These are phyloP conservation scores for Lysandra bellargus DNA, from an alignment of 2,888 invertebrate species.

Conservation along the genomic window DNA sequence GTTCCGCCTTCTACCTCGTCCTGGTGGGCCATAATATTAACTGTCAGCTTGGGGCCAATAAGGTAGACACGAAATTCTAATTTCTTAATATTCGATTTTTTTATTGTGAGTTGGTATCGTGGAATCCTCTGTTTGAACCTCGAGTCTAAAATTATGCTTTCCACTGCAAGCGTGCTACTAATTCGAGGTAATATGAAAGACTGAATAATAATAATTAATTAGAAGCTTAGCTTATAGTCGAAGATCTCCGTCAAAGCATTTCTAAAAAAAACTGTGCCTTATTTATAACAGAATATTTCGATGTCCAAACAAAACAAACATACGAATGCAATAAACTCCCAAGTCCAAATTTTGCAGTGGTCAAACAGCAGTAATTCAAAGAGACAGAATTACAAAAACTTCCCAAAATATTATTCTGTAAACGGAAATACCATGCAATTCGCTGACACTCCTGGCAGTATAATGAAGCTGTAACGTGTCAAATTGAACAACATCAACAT, in stretches of 20 bases:
- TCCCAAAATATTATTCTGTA: neutral
- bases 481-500: conserved; percentile 12
- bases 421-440: neutral
- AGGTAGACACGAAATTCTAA: conserved; percentile 40
- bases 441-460: neutral
- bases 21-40: conserved; percentile 44
- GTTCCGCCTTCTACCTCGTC: conserved; percentile 46
- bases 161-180: conserved; percentile 53
- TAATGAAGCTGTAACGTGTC: conserved; percentile 26
- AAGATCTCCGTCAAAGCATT: neutral
- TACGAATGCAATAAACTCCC: neutral
- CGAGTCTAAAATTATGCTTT: neutral
- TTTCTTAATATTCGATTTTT: too few species aligned
- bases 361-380: neutral
- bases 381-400: neutral
- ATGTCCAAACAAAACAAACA: neutral
- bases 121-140: too few species aligned
- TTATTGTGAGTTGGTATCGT: too few species aligned
- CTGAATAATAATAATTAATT: neutral
- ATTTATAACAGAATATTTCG: neutral
- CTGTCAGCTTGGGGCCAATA: conserved; percentile 51
- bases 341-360: neutral
- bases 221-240: neutral
- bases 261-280: neutral
- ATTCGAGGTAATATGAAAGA: conserved; percentile 44